A percentile compares a stretch with the other conserved stretches of the same genome.
These are phyloP conservation scores for Abramis brama DNA, from an alignment of 2,113 vertebrate species.

Conservation along the genomic window DNA sequence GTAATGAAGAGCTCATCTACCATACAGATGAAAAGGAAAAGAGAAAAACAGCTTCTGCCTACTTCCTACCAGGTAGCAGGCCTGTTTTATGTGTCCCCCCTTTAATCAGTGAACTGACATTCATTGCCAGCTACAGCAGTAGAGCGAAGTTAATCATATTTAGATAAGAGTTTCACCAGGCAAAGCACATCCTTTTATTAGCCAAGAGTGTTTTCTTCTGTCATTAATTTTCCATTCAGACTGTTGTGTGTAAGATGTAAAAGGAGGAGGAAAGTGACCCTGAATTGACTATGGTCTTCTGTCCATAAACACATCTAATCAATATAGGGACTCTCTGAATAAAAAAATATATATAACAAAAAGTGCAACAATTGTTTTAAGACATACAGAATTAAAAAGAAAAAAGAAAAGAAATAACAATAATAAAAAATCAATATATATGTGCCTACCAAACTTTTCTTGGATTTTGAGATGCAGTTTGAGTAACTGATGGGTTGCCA, in stretches of 20 bases:
- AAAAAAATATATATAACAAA: neutral
- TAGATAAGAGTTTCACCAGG: slow-evolving; percentile 54
- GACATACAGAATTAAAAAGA: neutral
- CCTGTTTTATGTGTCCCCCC: slow-evolving; percentile 35
- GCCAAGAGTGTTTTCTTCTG: slow-evolving; percentile 46
- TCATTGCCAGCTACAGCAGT: slow-evolving; percentile 53
- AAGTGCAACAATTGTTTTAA: neutral
- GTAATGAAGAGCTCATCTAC: slow-evolving; percentile 53
- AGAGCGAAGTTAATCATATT: slow-evolving; percentile 58
- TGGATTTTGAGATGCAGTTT: neutral
- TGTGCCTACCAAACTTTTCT: neutral
- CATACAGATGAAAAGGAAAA: slow-evolving; percentile 38
- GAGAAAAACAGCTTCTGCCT: slow-evolving; percentile 21
- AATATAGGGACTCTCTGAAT: slow-evolving; percentile 11
- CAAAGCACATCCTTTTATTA: slow-evolving; percentile 55
- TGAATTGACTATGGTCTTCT: slow-evolving; percentile 11
- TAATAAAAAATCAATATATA: neutral
- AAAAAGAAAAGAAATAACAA: too few species aligned
- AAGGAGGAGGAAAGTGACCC: slow-evolving; percentile 17
- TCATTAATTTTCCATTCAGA: slow-evolving; percentile 16
- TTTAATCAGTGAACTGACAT: slow-evolving; percentile 51
- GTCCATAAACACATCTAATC: slow-evolving; percentile 15
- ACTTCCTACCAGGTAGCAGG: slow-evolving; percentile 32
- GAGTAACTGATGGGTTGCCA: neutral
- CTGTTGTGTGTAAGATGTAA: slow-evolving; percentile 25